These are phyloP conservation scores for Sycobia sp. DNA, from an alignment of 1,140 invertebrate species.

Conservation along the genomic window DNA sequence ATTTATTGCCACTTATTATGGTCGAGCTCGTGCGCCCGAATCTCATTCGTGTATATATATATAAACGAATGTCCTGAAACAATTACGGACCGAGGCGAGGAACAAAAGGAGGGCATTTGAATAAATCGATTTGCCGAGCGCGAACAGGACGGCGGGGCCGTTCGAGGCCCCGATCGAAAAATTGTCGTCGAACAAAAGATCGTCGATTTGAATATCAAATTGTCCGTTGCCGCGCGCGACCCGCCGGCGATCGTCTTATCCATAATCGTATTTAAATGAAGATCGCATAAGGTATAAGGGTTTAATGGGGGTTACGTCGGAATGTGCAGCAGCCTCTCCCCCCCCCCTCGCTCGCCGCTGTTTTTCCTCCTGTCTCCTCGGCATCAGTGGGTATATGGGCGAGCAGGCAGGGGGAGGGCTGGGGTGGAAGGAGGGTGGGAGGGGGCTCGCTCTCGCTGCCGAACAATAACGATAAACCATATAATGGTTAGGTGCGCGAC, in stretches of 20 bases:
- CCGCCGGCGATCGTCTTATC: conserved; percentile 48
- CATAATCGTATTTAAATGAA: conserved; percentile 63
- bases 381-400: conserved; percentile 24
- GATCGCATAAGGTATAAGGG: conserved; percentile 57
- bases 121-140: conserved; percentile 37
- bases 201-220: conserved; percentile 61
- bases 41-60: neutral
- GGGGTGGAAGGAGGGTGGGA: neutral
- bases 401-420: conserved; percentile 11
- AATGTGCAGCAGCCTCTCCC: conserved; percentile 35
- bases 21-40: neutral
- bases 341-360: too few relatives aligned
- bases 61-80: too few relatives aligned
- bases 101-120: conserved; percentile 34
- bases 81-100: neutral
- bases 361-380: conserved; percentile 11
- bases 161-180: conserved; percentile 44
- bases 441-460: conserved; percentile 38
- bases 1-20: conserved; percentile 30
- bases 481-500: conserved; percentile 57
- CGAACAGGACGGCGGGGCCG: neutral
- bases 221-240: conserved; percentile 39
- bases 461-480: conserved; percentile 60
- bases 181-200: conserved; percentile 55
- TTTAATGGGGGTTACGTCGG: conserved; percentile 51